Conservation (phyloP, 2,113 vertebrate species). For the Tringa solitaria region DNA sequence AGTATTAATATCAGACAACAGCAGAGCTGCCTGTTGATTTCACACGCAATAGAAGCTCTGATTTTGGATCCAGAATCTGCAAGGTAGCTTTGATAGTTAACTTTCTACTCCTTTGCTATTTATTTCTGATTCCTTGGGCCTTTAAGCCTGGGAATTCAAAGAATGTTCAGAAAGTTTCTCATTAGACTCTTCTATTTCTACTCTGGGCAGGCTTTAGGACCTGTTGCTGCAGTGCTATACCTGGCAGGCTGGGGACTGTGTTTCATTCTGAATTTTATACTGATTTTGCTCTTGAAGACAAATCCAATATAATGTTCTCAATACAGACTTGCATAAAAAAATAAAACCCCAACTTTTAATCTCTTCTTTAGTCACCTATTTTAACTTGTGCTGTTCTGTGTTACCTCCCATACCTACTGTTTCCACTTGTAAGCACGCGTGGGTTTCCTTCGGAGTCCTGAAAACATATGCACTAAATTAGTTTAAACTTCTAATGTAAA, state of each 20-base stretch:
- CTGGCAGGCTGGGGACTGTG: neutral
- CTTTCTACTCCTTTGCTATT: neutral
- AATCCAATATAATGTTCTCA: neutral
- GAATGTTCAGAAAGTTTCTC: neutral
- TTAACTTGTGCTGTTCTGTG: neutral
- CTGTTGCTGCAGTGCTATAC: neutral
- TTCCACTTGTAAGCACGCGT: neutral
- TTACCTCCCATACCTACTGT: neutral
- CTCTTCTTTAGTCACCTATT: neutral
- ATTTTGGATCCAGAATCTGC: conserved; percentile 93
- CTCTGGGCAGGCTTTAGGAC: neutral
- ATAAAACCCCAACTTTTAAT: neutral
- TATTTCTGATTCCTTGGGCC: neutral
- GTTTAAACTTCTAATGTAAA: neutral
- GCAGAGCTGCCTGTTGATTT: conserved; percentile 94
- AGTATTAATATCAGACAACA: conserved; percentile 83
- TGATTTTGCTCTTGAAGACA: neutral
- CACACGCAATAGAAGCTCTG: conserved; percentile 91
- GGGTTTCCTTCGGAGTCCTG: neutral
- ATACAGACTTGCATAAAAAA: neutral
- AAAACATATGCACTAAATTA: neutral
- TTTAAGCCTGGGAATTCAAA: neutral
- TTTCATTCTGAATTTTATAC: neutral
- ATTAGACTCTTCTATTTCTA: neutral
- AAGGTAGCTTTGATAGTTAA: conserved; percentile 77